Evolutionary conservation across 2,797 vertebrate genomes (phyloP).

Genomic region (Rhinella marina): DNA sequence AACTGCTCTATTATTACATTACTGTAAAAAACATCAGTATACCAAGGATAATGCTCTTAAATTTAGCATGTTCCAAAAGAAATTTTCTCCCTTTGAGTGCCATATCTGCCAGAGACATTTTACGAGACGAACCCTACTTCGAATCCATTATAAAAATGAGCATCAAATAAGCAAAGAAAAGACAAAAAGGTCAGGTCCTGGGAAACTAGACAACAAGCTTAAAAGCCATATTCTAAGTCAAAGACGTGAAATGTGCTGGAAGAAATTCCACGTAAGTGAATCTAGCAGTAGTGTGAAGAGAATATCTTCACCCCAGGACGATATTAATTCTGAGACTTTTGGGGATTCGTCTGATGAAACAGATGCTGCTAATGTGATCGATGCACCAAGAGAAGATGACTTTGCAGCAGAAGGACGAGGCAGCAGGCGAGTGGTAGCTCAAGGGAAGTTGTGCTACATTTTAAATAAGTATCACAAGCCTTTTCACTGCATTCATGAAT

Average conservation of each 20-base stretch:
- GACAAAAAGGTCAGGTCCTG: constrained; percentile 64
- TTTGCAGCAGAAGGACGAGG: constrained; percentile 80
- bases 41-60: constrained; percentile 84
- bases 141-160: constrained; percentile 84
- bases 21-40: constrained; percentile 85
- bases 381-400: constrained; percentile 74
- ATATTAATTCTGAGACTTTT: constrained; percentile 74
- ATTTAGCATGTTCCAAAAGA: constrained; percentile 83
- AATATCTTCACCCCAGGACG: constrained; percentile 72
- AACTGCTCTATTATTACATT: constrained; percentile 89
- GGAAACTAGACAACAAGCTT: constrained; percentile 43
- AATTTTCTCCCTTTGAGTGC: constrained; percentile 91
- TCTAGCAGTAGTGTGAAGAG: neutral
- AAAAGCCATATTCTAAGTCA: constrained; percentile 16
- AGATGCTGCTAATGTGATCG: constrained; percentile 66
- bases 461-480: constrained; percentile 92
- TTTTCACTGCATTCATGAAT: constrained; percentile 94
- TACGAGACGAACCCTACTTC: constrained; percentile 87
- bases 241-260: constrained; percentile 7
- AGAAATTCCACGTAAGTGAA: constrained; percentile 40
- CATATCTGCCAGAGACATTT: constrained; percentile 91
- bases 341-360: constrained; percentile 78
- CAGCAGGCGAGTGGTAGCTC: constrained; percentile 87
- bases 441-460: constrained; percentile 91
- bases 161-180: constrained; percentile 81